A percentile compares a stretch with the other conserved stretches of the same genome.
These are phyloP conservation scores for Ommatoiulus sabulosus DNA, from an alignment of 2,888 invertebrate genomes.

Conservation along the genomic window DNA sequence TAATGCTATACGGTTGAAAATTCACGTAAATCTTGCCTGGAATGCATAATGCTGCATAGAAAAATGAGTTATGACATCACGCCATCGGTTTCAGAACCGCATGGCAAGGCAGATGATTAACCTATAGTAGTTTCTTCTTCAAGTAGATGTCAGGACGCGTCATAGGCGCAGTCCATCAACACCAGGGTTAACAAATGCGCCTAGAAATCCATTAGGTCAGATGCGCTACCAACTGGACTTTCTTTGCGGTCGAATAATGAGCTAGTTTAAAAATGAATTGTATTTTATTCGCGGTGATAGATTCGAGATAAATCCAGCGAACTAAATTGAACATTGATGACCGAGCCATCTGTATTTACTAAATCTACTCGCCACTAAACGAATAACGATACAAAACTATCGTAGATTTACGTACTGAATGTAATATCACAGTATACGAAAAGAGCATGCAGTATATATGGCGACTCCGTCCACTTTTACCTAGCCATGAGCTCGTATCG, in stretches of 20 bases:
- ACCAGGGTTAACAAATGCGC: not conserved
- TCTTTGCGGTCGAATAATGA: not conserved
- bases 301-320: not conserved
- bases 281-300: not conserved
- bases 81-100: not conserved
- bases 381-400: too few relatives aligned
- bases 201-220: constrained; percentile 2
- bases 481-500: too few relatives aligned
- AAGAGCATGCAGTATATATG: too few relatives aligned
- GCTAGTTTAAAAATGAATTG: not conserved
- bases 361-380: too few relatives aligned
- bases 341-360: too few relatives aligned
- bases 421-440: too few relatives aligned
- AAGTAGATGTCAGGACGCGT: not conserved
- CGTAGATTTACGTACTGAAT: too few relatives aligned
- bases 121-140: not conserved
- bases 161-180: not conserved
- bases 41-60: not conserved
- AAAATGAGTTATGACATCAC: constrained; percentile 6
- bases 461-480: too few relatives aligned
- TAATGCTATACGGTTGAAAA: not conserved
- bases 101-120: not conserved
- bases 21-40: not conserved
- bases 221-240: not conserved
- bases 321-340: not conserved